These are phyloP conservation scores for Rousettus leschenaultii DNA, from an alignment of 2,113 vertebrate genomes.

Conservation along the genomic window DNA sequence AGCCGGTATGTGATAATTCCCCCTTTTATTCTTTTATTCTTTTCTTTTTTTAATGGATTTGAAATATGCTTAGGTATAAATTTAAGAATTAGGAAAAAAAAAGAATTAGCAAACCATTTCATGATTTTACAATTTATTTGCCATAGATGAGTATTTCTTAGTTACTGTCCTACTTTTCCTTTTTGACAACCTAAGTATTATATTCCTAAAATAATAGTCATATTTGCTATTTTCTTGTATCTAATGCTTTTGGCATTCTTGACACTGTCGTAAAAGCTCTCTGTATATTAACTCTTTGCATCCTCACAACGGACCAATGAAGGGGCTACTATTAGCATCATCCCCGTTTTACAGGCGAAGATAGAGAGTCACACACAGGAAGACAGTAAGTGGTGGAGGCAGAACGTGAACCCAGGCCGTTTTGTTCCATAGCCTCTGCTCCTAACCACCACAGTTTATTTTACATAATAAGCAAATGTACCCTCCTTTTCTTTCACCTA, in stretches of 20 bases:
- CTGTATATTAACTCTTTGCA: neutral
- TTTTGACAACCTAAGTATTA: neutral
- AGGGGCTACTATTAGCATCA: neutral
- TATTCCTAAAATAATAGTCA: neutral
- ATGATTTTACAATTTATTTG: neutral
- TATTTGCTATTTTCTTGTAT: neutral
- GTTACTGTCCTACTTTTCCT: neutral
- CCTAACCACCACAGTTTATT: neutral
- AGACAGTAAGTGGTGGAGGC: neutral
- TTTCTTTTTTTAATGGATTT: neutral
- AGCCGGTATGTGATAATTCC: neutral
- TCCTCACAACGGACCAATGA: neutral
- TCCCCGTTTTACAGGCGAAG: neutral
- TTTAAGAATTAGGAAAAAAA: neutral
- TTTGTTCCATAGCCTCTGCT: neutral
- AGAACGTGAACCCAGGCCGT: neutral
- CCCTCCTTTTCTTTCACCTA: neutral
- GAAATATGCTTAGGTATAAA: neutral
- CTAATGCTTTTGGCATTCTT: neutral
- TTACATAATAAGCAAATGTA: neutral
- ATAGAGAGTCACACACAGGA: neutral
- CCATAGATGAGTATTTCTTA: neutral
- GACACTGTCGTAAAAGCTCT: neutral
- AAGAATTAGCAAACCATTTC: neutral
- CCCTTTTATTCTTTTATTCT: neutral